phyloP scores from a whole-genome alignment of 2,888 invertebrate genomes.

The Campoplex nolae region DNA sequence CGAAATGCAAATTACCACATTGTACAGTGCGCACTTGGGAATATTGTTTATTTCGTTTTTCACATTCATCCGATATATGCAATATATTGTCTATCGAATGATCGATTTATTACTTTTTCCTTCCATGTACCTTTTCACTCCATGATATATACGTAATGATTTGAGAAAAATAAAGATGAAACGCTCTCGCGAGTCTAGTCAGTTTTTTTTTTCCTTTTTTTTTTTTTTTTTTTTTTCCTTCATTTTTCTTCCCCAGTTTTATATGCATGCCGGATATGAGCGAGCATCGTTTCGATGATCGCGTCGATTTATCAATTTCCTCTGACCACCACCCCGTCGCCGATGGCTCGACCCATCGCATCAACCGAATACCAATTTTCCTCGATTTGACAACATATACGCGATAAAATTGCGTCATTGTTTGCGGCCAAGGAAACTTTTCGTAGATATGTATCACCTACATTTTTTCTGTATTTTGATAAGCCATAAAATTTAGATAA shows the following conservation, averaged over 20 bases:
- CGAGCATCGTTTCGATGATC: slow-evolving; percentile 53
- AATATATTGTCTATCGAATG: slow-evolving; percentile 32
- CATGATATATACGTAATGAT: slow-evolving; percentile 5
- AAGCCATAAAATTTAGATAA: background rate
- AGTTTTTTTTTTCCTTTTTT: slow-evolving; percentile 8
- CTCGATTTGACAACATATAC: slow-evolving; percentile 8
- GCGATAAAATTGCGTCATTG: background rate
- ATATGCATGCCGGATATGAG: slow-evolving; percentile 37
- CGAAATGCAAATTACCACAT: background rate
- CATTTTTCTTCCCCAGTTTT: too few species aligned
- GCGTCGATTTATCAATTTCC: slow-evolving; percentile 53
- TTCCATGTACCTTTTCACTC: slow-evolving; percentile 15
- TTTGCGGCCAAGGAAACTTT: background rate
- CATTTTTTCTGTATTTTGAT: background rate
- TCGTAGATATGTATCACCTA: background rate
- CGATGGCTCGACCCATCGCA: background rate
- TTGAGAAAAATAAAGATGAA: slow-evolving; percentile 1
- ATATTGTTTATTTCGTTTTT: background rate
- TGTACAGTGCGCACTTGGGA: background rate
- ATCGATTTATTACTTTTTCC: slow-evolving; percentile 30
- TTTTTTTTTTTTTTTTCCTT: background rate
- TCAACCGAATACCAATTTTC: slow-evolving; percentile 49
- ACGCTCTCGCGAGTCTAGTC: background rate
- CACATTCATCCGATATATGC: background rate
- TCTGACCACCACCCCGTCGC: slow-evolving; percentile 23